Percentiles rank a stretch among this genome's conserved stretches.
These are phyloP conservation scores for Crematogaster levior DNA, from an alignment of 2,888 invertebrate species.

Conservation along the genomic window DNA sequence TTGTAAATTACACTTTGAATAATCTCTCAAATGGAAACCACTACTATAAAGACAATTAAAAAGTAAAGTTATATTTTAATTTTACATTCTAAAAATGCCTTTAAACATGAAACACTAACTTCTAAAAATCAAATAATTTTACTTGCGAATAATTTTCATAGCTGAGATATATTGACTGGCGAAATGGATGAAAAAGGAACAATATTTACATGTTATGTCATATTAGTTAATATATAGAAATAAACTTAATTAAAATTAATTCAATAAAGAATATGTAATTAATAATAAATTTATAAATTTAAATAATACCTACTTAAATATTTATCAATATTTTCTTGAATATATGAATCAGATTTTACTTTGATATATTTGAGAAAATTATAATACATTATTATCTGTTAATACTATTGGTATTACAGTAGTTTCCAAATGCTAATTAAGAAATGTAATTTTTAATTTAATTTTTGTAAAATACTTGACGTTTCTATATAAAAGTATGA, in stretches of 20 bases:
- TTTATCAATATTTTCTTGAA: background rate
- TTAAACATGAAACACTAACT: background rate
- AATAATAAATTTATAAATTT: background rate
- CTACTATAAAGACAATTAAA: conserved; percentile 8
- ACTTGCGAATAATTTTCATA: background rate
- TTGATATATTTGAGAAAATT: background rate
- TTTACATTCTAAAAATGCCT: background rate
- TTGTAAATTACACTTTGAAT: conserved; percentile 44
- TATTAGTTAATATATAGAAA: background rate
- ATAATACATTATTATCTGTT: background rate
- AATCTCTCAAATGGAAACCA: conserved; percentile 38
- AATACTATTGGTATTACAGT: background rate
- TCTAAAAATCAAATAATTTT: background rate
- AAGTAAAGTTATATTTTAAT: conserved; percentile 16
- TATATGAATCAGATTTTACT: background rate
- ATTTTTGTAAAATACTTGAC: background rate
- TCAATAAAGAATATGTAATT: background rate
- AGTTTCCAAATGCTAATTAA: background rate
- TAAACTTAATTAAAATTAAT: background rate
- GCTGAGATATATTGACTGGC: background rate
- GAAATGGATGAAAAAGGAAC: background rate
- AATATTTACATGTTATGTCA: background rate
- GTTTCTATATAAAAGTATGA: background rate
- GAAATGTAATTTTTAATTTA: background rate
- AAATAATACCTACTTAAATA: background rate